Evolutionary conservation across 1,140 invertebrate genomes (phyloP).

Genomic region (Tetragonula clypearis): DNA sequence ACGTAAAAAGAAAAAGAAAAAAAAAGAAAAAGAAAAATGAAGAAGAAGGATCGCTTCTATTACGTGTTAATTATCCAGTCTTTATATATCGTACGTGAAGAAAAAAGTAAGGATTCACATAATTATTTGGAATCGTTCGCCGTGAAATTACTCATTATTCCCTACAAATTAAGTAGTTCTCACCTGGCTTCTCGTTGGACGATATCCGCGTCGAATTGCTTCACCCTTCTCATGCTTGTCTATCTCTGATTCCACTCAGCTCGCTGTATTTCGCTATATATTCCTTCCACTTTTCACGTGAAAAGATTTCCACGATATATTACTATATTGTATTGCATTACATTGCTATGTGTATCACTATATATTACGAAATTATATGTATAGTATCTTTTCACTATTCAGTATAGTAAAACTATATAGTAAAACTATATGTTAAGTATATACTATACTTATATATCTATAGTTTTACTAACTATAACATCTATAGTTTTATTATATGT

Average conservation of each 20-base stretch:
- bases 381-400: too few relatives aligned
- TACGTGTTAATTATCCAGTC: not conserved
- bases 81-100: not conserved
- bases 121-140: not conserved
- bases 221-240: not conserved
- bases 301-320: too few relatives aligned
- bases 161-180: conserved; percentile 9
- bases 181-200: not conserved
- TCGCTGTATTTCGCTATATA: not conserved
- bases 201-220: not conserved
- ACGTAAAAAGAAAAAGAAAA: not conserved
- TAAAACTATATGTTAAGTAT: too few relatives aligned
- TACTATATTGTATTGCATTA: too few relatives aligned
- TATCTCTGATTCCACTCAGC: not conserved
- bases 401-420: too few relatives aligned
- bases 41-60: not conserved
- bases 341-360: too few relatives aligned
- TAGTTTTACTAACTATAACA: too few relatives aligned
- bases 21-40: not conserved
- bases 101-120: not conserved
- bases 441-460: too few relatives aligned
- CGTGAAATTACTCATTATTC: not conserved
- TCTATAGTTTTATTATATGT: too few relatives aligned
- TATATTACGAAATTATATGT: too few relatives aligned
- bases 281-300: not conserved